phyloP scores from a whole-genome alignment of 2,888 invertebrate genomes.

The Phortica okadai region DNA sequence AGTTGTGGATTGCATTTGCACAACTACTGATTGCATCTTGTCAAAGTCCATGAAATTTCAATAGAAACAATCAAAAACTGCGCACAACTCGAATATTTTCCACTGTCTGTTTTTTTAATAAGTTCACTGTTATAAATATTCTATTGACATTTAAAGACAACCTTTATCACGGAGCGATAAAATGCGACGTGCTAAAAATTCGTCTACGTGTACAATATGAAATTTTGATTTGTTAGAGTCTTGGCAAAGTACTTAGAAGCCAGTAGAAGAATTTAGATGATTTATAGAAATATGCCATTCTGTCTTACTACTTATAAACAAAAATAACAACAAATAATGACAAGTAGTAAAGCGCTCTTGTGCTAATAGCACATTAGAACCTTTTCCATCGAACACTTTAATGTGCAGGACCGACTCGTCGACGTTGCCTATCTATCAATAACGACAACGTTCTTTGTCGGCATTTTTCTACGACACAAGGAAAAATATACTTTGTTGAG shows the following conservation, averaged over 20 bases:
- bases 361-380: neutral
- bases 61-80: neutral
- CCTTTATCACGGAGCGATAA: neutral
- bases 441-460: constrained; percentile 9
- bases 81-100: neutral
- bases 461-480: constrained; percentile 16
- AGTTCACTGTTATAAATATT: neutral
- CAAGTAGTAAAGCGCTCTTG: neutral
- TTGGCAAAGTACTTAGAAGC: neutral
- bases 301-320: neutral
- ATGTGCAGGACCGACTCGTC: neutral
- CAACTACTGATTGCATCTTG: neutral
- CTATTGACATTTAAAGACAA: neutral
- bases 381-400: neutral
- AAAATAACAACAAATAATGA: neutral
- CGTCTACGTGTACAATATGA: neutral
- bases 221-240: neutral
- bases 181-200: constrained; percentile 5
- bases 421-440: too few relatives aligned
- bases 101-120: neutral
- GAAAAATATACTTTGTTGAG: neutral
- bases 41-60: neutral
- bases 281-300: constrained; percentile 4
- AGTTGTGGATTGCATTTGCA: too few relatives aligned
- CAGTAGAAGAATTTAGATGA: neutral